A percentile compares a stretch with the other conserved stretches of the same genome.
Evolutionary conservation across 1,140 invertebrate species (phyloP).

Genomic region (Trichogramma pretiosum): DNA sequence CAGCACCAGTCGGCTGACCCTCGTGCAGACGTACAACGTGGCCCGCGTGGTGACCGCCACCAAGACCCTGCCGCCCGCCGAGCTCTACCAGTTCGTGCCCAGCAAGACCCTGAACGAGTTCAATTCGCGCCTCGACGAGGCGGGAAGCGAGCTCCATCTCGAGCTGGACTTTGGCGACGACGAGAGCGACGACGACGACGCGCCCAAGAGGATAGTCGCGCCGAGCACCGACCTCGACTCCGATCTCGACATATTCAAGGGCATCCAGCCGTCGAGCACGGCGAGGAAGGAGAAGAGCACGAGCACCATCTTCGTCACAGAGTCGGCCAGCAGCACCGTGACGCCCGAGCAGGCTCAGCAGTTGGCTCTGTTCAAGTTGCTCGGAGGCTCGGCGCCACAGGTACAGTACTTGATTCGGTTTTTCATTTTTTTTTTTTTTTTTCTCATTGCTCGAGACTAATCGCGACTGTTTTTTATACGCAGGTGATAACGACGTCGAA

Average conservation of each 20-base stretch:
- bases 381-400: slow-evolving; percentile 62
- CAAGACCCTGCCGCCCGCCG: slow-evolving; percentile 78
- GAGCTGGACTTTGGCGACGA: slow-evolving; percentile 77
- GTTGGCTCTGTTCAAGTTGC: slow-evolving; percentile 57
- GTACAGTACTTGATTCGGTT: slow-evolving; percentile 35
- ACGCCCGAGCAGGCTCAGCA: slow-evolving; percentile 65
- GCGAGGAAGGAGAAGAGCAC: too few species aligned
- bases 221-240: slow-evolving; percentile 56
- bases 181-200: slow-evolving; percentile 60
- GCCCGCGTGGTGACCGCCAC: slow-evolving; percentile 77
- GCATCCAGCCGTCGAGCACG: slow-evolving; percentile 41
- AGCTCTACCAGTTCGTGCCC: slow-evolving; percentile 76
- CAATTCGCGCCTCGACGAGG: slow-evolving; percentile 75
- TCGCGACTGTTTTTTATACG: background rate
- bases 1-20: slow-evolving; percentile 64
- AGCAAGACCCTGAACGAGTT: slow-evolving; percentile 83
- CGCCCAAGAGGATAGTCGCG: slow-evolving; percentile 47
- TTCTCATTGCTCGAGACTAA: background rate
- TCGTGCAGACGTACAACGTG: slow-evolving; percentile 81
- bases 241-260: slow-evolving; percentile 54
- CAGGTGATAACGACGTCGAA: slow-evolving; percentile 68
- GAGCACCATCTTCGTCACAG: slow-evolving; percentile 10
- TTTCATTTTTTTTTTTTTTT: background rate
- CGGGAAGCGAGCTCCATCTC: slow-evolving; percentile 76
- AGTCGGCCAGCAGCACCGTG: slow-evolving; percentile 25